phyloP scores from a whole-genome alignment of 2,797 vertebrate species.

The Megaceryle alcyon region DNA sequence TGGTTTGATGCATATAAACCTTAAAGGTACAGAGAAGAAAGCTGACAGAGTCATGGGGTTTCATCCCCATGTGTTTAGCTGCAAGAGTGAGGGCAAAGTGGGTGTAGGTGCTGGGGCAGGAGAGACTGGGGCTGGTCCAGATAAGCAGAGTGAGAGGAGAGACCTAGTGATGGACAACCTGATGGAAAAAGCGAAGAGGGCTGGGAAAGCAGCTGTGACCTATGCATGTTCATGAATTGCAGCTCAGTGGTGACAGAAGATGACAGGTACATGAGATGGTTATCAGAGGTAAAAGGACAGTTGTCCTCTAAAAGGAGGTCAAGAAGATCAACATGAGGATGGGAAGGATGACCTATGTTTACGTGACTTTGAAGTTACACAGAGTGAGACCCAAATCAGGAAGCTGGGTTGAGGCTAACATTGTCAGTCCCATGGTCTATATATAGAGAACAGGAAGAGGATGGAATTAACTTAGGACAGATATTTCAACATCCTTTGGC shows the following conservation, averaged over 20 bases:
- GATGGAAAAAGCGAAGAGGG: background rate
- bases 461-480: background rate
- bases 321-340: background rate
- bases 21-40: background rate
- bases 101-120: background rate
- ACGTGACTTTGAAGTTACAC: background rate
- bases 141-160: background rate
- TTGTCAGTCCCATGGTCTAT: background rate
- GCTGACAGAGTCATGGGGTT: background rate
- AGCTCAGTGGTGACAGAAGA: background rate
- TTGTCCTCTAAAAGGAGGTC: background rate
- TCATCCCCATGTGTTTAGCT: background rate
- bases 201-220: background rate
- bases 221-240: background rate
- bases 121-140: background rate
- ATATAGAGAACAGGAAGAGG: conserved; percentile 8
- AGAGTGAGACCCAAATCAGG: background rate
- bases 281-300: background rate
- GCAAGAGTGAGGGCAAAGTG: background rate
- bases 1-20: background rate
- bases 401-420: background rate
- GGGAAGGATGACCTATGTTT: conserved; percentile 1
- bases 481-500: conserved; percentile 17
- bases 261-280: background rate
- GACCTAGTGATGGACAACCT: background rate